Percentiles rank a stretch among this genome's conserved stretches.
phyloP scores from a whole-genome alignment of 2,888 invertebrate genomes.

The Melieria crassipennis region DNA sequence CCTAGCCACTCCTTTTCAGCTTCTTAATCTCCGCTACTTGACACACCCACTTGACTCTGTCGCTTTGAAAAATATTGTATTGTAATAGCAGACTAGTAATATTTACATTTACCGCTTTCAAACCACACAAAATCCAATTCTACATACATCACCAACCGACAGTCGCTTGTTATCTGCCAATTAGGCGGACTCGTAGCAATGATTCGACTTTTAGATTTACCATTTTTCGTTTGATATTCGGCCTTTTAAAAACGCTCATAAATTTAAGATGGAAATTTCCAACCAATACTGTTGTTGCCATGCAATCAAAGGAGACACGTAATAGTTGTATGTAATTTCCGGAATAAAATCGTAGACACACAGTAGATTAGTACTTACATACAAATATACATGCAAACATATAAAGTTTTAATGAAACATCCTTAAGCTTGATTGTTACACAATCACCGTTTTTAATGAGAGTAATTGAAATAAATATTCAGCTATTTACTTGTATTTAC shows the following conservation, averaged over 20 bases:
- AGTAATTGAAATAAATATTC: background rate
- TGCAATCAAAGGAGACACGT: constrained; percentile 23
- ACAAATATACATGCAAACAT: background rate
- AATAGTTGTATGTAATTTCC: background rate
- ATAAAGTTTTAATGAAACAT: constrained; percentile 28
- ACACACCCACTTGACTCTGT: too few relatives aligned
- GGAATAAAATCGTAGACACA: background rate
- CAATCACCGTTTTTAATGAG: constrained; percentile 23
- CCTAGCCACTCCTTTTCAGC: too few relatives aligned
- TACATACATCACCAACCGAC: background rate
- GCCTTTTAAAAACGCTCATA: constrained; percentile 3
- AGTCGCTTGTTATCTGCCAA: constrained; percentile 9
- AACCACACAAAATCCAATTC: too few relatives aligned
- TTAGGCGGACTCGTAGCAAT: background rate
- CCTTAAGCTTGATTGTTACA: constrained; percentile 31
- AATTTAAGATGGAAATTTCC: background rate
- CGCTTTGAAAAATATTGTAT: too few relatives aligned
- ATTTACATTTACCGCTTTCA: too few relatives aligned
- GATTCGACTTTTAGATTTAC: constrained; percentile 6
- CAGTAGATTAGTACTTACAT: constrained; percentile 15
- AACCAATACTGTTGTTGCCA: constrained; percentile 26
- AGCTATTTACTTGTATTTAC: background rate
- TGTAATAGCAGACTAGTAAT: too few relatives aligned
- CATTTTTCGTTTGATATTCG: constrained; percentile 29
- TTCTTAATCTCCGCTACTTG: too few relatives aligned